Base-by-base conservation (phyloP, 2,797 vertebrate genomes). In the Acanthurus tractus region DNA sequence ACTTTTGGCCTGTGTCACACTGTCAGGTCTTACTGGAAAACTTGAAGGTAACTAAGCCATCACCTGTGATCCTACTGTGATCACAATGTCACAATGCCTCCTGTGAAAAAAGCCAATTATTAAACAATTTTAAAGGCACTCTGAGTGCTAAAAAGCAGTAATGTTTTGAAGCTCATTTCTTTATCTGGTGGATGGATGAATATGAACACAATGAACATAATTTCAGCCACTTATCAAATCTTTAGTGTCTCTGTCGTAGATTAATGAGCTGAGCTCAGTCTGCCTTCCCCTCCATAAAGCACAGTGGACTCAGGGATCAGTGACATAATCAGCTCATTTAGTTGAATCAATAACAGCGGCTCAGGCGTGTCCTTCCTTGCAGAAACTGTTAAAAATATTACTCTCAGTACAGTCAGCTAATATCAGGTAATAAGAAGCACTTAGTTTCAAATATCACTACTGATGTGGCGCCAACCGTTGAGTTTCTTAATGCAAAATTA, bases 281-380 rank as follows among this genome's bases (percentile, higher is more conserved):
- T 42, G 9, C 58, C 68, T 34, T 64, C 63, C 77, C 55, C 68
- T 64, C 54, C 38, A 68, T 78, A 59, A 79, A 74, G 48, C 29
- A 63, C 69, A 53, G 52, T 72, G 72, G 50, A 68, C 62, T 70
- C 72, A 2, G 34, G 55, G 81, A 76, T 79, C 74, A 10, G 57
- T 52, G 71, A 68, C 78, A 81, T 93, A 95, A 80, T 92, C 81
- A 86, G 81, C 65, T 76, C 70, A 73, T 91, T 91, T 86, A 78
- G 63, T 58, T 79, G 76, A 88, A 88, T 86, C 86, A 84, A 82
- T 86, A 88, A 34, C 63, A 54, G 59, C 53, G 17, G 48, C 81
- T 88, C 66, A 74, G 76, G 81, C 56, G 62, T 78, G 70, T 55
- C 62, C 61, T 72, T 79, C 76, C 70, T 82, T 87, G 81, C 77